Evolutionary conservation across 2,888 invertebrate genomes (phyloP).

Genomic region (Drosophila ochracea): DNA sequence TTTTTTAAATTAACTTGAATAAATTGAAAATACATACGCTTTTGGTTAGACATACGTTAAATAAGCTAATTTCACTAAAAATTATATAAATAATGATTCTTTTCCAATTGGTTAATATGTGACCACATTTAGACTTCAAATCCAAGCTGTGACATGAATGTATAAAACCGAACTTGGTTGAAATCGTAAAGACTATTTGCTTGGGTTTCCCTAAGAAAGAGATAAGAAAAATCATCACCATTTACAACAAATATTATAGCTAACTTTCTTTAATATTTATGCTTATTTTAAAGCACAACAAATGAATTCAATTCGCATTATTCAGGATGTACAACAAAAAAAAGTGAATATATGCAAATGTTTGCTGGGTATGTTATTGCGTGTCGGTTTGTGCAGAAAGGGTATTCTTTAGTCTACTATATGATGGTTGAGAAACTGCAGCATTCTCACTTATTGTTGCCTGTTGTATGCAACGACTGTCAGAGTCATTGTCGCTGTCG

Average conservation of each 20-base stretch:
- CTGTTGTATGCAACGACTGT: constrained; percentile 23
- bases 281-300: neutral
- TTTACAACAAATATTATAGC: neutral
- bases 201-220: neutral
- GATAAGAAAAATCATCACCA: neutral
- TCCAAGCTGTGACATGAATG: neutral
- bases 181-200: neutral
- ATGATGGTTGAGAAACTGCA: neutral
- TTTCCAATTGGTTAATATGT: no score
- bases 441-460: constrained; percentile 13
- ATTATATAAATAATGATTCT: neutral
- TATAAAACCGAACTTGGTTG: neutral
- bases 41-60: neutral
- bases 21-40: neutral
- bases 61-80: neutral
- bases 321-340: neutral
- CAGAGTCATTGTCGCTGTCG: constrained; percentile 34
- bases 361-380: neutral
- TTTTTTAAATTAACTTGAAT: neutral
- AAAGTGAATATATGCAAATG: no score
- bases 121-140: no score
- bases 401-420: constrained; percentile 5
- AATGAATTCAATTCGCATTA: neutral
- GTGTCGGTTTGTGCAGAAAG: neutral
- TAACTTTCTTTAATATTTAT: neutral